Evolutionary conservation across 2,888 invertebrate genomes (phyloP).

Genomic region (Sesia bembeciformis): DNA sequence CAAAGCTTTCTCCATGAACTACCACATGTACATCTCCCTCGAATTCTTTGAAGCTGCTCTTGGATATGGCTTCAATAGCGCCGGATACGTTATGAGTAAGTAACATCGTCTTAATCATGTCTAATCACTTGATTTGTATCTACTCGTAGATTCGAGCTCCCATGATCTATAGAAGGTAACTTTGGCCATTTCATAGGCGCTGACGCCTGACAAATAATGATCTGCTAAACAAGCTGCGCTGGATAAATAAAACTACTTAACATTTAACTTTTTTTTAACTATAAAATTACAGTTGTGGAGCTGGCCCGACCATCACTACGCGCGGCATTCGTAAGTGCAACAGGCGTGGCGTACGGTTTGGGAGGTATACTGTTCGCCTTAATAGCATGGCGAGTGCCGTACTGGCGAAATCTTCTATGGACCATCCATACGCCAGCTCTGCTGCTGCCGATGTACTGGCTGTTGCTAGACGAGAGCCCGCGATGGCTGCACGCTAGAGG

Average conservation of each 20-base stretch:
- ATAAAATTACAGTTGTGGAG: constrained; percentile 39
- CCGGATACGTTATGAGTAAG: constrained; percentile 63
- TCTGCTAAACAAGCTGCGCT: too few relatives aligned
- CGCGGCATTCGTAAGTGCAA: constrained; percentile 51
- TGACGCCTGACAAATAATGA: too few relatives aligned
- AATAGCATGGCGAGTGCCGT: constrained; percentile 57
- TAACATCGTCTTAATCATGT: too few relatives aligned
- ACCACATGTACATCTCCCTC: constrained; percentile 68
- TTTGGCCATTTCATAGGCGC: too few relatives aligned
- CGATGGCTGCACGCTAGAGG: constrained; percentile 83
- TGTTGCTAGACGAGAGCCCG: constrained; percentile 81
- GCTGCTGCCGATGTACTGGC: constrained; percentile 78
- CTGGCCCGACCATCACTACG: constrained; percentile 51
- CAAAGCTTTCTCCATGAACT: constrained; percentile 69
- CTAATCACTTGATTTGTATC: too few relatives aligned
- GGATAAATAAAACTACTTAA: too few relatives aligned
- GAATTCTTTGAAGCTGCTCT: constrained; percentile 74
- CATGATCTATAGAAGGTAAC: too few relatives aligned
- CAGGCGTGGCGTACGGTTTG: constrained; percentile 65
- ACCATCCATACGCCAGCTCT: constrained; percentile 79
- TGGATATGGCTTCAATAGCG: constrained; percentile 72
- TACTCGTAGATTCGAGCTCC: too few relatives aligned
- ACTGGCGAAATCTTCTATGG: constrained; percentile 81
- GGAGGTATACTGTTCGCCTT: constrained; percentile 66
- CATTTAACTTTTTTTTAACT: too few relatives aligned